Percentiles rank a stretch among this genome's conserved stretches.
These are phyloP conservation scores for Bombus polaris DNA, from an alignment of 1,140 invertebrate species.

Conservation along the genomic window DNA sequence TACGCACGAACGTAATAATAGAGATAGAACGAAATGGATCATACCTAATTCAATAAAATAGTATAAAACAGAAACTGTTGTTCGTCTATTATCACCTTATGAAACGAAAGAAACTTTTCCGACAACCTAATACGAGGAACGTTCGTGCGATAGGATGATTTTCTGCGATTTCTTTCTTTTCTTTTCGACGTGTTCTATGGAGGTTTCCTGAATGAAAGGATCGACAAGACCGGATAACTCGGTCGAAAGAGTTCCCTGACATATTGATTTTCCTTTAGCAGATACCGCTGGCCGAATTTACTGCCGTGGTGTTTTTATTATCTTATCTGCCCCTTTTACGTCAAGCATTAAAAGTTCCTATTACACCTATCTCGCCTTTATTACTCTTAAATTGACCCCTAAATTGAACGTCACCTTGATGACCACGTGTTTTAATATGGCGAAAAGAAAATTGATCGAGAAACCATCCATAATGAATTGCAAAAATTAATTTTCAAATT, in stretches of 20 bases:
- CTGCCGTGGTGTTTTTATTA: slow-evolving; percentile 38
- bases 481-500: neutral
- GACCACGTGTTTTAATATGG: neutral
- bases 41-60: no score
- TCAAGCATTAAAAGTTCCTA: slow-evolving; percentile 39
- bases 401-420: neutral
- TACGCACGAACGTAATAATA: no score
- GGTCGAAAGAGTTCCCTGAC: neutral
- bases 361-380: slow-evolving; percentile 50
- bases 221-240: neutral
- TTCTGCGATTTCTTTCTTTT: neutral
- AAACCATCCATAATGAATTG: neutral
- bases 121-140: no score
- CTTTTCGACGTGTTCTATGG: no score
- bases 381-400: slow-evolving; percentile 38
- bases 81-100: no score
- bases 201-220: neutral
- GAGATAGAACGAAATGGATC: no score
- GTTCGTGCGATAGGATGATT: neutral
- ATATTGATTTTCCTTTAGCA: slow-evolving; percentile 50
- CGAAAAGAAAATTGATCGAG: neutral
- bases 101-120: no score
- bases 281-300: slow-evolving; percentile 35
- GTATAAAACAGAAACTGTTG: no score
- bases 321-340: slow-evolving; percentile 54